Base-by-base conservation (phyloP, 2,888 invertebrate genomes). In the Ellobium chinense region DNA sequence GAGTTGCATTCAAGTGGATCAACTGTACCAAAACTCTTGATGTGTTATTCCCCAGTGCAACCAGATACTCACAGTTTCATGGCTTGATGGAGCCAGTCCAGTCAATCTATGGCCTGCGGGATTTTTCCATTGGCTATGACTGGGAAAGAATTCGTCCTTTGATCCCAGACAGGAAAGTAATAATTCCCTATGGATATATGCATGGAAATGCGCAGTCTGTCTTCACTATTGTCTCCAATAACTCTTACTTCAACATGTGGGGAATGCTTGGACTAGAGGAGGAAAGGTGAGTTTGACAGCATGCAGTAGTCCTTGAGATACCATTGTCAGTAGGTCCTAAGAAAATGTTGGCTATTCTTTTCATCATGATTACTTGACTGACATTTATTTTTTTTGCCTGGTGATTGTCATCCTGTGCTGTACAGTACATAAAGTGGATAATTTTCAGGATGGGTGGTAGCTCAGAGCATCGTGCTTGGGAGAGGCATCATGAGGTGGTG, bases 121-220 rank as follows among this genome's bases (percentile, higher is more conserved):
- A 80, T 27, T 80, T 80, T 46, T 24, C 34, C 66, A 58, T 80
- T n/a, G 37, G 31, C 39, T 65, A 68, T 46, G 46, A 74, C 31
- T 80, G 80, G 80, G 74, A 74, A 12, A 65, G 66, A 31, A 46
- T 80, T 7, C 63, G 80, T 12, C 74, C 66, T 31, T 39, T 80
- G n/a, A 18, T 80, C 12, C 66, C 63, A 1, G 24, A 39, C 3
- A 73, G 29, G n/a, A 18, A n/a, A 29, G 80, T 74, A 36, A 39
- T 68, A 24, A 14, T 80, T 29, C 72, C 68, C 7, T 39, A 27
- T 39, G 80, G 80, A 31, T 24, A 39, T 31, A 34, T 54, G 54
- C 80, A 80, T 74, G 27, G 21, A 58, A 37, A 65, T 68, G 27
- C 60, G 21, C 27, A 24, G 21, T 0, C n/a, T 24, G n/a, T 80